Conservation (phyloP, 1,140 invertebrate genomes). For the Hestina assimilis region DNA sequence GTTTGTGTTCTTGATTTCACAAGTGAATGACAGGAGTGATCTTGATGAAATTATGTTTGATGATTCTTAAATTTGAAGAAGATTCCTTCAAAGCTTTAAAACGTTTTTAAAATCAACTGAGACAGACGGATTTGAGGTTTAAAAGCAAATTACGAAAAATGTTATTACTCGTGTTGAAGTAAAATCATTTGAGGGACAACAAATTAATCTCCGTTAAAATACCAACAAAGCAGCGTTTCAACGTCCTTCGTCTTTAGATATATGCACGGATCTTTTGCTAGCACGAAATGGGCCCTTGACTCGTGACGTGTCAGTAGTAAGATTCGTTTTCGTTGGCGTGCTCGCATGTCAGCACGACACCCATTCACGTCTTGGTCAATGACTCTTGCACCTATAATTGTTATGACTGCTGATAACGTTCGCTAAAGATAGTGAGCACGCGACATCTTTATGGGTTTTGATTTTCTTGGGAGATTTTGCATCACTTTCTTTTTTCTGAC, state of each 20-base stretch:
- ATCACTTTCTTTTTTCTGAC: not conserved
- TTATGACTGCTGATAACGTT: slow-evolving; percentile 24
- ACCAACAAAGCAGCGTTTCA: not conserved
- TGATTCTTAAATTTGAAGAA: no score
- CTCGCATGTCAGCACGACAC: slow-evolving; percentile 41
- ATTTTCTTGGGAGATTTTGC: not conserved
- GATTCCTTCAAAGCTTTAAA: no score
- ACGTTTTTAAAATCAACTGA: no score
- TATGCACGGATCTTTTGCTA: not conserved
- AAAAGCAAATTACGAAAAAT: no score
- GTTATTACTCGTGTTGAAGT: no score
- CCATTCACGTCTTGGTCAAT: slow-evolving; percentile 39
- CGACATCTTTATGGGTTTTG: slow-evolving; percentile 13
- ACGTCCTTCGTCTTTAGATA: not conserved
- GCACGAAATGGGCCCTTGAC: slow-evolving; percentile 12
- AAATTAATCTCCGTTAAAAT: not conserved
- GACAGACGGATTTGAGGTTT: no score
- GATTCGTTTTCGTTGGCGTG: slow-evolving; percentile 42
- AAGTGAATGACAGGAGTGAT: no score
- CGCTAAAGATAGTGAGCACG: slow-evolving; percentile 12
- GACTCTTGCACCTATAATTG: slow-evolving; percentile 40
- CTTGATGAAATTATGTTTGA: no score
- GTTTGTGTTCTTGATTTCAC: no score
- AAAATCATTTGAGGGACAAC: no score
- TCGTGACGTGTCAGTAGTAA: slow-evolving; percentile 29